These are phyloP conservation scores for Ivindomyrus marchei DNA, from an alignment of 2,113 vertebrate species.

Conservation along the genomic window DNA sequence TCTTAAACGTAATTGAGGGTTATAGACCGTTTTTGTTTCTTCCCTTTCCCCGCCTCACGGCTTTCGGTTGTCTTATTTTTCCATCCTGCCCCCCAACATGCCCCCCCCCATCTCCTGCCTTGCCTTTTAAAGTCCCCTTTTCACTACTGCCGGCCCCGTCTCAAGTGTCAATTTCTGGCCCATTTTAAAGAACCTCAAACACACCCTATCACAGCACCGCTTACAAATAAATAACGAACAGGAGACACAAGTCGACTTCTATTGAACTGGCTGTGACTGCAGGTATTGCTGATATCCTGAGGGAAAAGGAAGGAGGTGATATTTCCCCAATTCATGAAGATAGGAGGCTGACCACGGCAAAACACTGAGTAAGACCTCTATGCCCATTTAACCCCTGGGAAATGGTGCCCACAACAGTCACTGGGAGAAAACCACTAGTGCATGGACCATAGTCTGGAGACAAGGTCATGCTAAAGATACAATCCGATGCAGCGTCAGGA, in stretches of 20 bases:
- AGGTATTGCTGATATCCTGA: background rate
- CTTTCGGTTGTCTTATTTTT: slow-evolving; percentile 19
- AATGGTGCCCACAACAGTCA: background rate
- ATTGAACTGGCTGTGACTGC: background rate
- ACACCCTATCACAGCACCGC: background rate
- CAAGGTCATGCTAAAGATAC: background rate
- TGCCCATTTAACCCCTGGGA: background rate
- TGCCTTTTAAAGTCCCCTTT: background rate
- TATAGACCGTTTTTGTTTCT: slow-evolving; percentile 27
- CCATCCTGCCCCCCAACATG: background rate
- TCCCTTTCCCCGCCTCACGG: background rate
- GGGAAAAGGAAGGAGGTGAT: background rate
- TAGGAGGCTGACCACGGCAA: background rate
- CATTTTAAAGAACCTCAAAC: background rate
- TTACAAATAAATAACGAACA: background rate
- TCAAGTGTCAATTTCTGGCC: background rate
- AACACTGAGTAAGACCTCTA: background rate
- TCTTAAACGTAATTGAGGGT: slow-evolving; percentile 21
- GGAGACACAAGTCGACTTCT: background rate
- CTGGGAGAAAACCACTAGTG: background rate
- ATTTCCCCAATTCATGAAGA: background rate
- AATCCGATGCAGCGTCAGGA: background rate
- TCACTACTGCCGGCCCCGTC: background rate
- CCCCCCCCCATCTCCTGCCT: background rate
- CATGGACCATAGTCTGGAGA: background rate